A percentile compares a stretch with the other conserved stretches of the same genome.
phyloP scores from a whole-genome alignment of 1,140 invertebrate genomes.

The Lerema accius region DNA sequence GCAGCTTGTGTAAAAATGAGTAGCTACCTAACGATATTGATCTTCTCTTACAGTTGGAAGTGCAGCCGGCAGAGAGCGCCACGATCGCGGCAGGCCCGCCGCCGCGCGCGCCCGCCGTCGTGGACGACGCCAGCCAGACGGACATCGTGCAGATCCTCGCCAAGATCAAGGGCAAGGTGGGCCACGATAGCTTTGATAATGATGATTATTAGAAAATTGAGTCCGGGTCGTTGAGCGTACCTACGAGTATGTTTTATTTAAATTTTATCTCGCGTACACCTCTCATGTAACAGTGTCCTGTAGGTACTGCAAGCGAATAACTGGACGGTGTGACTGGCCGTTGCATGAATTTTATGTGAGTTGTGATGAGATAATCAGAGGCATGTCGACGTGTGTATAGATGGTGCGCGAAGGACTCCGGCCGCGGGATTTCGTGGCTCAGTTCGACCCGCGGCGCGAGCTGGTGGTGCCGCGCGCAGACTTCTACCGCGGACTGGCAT shows the following conservation, averaged over 20 bases:
- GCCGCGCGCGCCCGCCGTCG: constrained; percentile 78
- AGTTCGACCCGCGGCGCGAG: constrained; percentile 85
- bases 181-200: not conserved
- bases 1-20: too few relatives aligned
- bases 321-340: too few relatives aligned
- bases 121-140: constrained; percentile 84
- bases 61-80: constrained; percentile 65
- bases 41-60: constrained; percentile 52
- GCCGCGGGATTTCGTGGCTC: constrained; percentile 85
- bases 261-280: too few relatives aligned
- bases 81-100: constrained; percentile 81
- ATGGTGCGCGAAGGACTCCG: constrained; percentile 85
- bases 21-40: too few relatives aligned
- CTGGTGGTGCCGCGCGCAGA: constrained; percentile 84
- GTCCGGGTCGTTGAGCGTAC: too few relatives aligned
- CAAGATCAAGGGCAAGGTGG: constrained; percentile 87
- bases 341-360: too few relatives aligned
- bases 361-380: too few relatives aligned
- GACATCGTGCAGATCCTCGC: constrained; percentile 87
- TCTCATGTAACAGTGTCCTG: too few relatives aligned
- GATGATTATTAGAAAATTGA: too few relatives aligned
- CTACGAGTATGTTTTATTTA: too few relatives aligned
- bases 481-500: constrained; percentile 85
- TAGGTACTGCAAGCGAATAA: too few relatives aligned
- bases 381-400: constrained; percentile 62